These are phyloP conservation scores for Hyppa rectilinea DNA, from an alignment of 2,888 invertebrate species.

Conservation along the genomic window DNA sequence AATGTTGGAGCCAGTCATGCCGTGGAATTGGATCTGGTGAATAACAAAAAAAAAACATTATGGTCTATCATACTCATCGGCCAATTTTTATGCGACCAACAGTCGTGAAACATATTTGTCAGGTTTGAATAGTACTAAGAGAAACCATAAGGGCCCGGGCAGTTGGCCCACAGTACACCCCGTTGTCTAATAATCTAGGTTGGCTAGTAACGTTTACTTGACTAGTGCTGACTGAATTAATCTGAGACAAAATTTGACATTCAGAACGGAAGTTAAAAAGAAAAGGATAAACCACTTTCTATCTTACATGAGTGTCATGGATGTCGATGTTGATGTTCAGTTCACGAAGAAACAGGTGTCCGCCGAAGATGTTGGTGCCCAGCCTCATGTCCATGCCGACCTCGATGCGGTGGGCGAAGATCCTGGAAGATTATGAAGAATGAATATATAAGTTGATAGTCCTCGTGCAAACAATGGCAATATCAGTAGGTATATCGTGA, in stretches of 20 bases:
- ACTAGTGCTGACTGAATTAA: not conserved
- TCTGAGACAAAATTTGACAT: not conserved
- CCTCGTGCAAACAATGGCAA: too few relatives aligned
- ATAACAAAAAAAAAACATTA: constrained; percentile 9
- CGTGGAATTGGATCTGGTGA: constrained; percentile 75
- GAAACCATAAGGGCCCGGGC: not conserved
- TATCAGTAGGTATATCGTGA: too few relatives aligned
- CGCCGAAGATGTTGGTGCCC: constrained; percentile 73
- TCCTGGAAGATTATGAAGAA: constrained; percentile 61
- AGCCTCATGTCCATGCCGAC: constrained; percentile 72
- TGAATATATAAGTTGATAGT: not conserved
- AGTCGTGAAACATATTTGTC: not conserved
- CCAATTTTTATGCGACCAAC: not conserved
- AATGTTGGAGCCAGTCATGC: constrained; percentile 77
- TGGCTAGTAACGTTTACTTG: not conserved
- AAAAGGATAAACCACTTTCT: constrained; percentile 8
- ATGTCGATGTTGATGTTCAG: constrained; percentile 75
- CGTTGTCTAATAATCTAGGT: not conserved
- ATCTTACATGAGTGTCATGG: constrained; percentile 75
- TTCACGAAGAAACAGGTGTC: constrained; percentile 75
- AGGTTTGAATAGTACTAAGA: not conserved
- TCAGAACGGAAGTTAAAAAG: not conserved
- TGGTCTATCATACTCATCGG: not conserved
- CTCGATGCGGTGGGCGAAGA: constrained; percentile 78
- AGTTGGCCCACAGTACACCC: not conserved